These are phyloP conservation scores for Poecilia picta DNA, from an alignment of 2,797 vertebrate genomes.

Conservation along the genomic window DNA sequence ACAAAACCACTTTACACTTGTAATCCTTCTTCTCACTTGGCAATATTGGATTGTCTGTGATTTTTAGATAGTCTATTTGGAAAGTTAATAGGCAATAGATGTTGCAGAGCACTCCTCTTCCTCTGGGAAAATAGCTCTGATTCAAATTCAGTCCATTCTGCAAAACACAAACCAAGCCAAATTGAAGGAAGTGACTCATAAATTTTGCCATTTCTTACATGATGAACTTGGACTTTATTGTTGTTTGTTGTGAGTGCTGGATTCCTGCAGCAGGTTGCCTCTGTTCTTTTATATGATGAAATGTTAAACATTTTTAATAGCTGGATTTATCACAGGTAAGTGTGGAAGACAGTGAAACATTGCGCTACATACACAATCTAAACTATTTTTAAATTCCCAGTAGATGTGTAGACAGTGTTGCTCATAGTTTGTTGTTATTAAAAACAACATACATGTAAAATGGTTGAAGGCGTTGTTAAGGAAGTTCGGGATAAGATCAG, in stretches of 20 bases:
- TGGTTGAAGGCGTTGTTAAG: background rate
- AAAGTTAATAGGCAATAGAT: conserved; percentile 29
- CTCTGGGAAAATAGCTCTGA: conserved; percentile 15
- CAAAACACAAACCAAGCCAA: conserved; percentile 8
- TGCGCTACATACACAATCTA: background rate
- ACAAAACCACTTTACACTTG: conserved; percentile 36
- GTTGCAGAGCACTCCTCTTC: conserved; percentile 15
- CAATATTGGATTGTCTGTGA: conserved; percentile 31
- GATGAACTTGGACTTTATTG: background rate
- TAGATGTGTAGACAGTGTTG: background rate
- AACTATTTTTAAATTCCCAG: background rate
- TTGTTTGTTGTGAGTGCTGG: background rate
- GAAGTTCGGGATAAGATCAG: background rate
- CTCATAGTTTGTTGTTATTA: background rate
- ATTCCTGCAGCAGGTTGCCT: background rate
- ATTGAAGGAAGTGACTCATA: background rate
- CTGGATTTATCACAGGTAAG: background rate
- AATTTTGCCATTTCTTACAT: conserved; percentile 11
- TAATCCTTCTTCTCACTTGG: conserved; percentile 42
- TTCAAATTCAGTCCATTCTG: conserved; percentile 34
- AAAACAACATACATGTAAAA: background rate
- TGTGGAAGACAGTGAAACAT: background rate
- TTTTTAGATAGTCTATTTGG: conserved; percentile 24
- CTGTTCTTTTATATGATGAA: background rate
- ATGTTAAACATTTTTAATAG: background rate